Evolutionary conservation across 1,140 invertebrate genomes (phyloP).

Genomic region (Cryptotermes secundus): DNA sequence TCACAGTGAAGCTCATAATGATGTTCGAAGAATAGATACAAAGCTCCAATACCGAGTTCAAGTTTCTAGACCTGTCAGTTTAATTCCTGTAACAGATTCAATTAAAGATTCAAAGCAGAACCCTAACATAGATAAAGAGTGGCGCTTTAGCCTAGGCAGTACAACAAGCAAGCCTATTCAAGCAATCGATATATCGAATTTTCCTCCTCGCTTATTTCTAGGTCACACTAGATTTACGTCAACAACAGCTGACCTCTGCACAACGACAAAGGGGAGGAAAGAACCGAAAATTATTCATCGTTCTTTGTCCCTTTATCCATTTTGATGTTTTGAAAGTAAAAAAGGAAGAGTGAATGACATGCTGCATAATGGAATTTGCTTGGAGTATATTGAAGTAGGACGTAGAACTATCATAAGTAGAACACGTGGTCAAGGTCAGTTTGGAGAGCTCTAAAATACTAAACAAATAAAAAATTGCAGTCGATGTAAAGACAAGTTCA

Average conservation of each 20-base stretch:
- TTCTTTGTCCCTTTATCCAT: not conserved
- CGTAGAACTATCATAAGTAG: not conserved
- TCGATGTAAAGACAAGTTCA: too few relatives aligned
- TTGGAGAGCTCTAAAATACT: not conserved
- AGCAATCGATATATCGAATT: slow-evolving; percentile 2
- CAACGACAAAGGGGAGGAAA: not conserved
- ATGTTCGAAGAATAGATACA: too few relatives aligned
- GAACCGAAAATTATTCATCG: not conserved
- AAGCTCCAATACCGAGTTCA: too few relatives aligned
- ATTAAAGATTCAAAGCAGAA: not conserved
- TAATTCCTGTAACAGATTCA: not conserved
- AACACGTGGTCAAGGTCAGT: not conserved
- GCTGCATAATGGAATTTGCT: not conserved
- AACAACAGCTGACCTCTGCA: not conserved
- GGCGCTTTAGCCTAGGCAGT: not conserved
- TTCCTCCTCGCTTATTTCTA: not conserved
- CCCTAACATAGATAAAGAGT: not conserved
- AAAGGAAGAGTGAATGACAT: not conserved
- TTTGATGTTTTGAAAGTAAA: not conserved
- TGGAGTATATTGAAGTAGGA: not conserved
- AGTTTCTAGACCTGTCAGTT: too few relatives aligned
- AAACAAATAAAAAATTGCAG: not conserved
- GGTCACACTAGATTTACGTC: not conserved
- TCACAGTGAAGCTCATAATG: too few relatives aligned
- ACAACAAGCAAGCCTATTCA: not conserved